Conservation (phyloP, 2,797 vertebrate genomes). For the Ciconia nigra region DNA sequence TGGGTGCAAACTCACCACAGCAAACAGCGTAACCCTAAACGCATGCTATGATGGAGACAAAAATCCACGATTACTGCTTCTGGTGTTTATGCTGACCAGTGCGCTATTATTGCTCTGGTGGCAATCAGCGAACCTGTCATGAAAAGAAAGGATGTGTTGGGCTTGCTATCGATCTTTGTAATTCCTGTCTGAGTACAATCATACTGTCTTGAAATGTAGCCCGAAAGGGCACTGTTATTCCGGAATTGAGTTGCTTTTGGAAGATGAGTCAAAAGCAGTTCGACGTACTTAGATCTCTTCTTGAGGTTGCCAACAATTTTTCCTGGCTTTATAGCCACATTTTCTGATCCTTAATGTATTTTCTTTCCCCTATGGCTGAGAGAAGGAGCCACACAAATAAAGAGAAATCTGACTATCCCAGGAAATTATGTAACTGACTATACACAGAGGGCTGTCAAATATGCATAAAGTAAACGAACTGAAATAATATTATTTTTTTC, state of each 20-base stretch:
- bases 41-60: not conserved
- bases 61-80: not conserved
- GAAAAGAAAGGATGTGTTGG: not conserved
- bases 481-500: not conserved
- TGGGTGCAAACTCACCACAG: not conserved
- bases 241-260: not conserved
- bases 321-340: not conserved
- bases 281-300: not conserved
- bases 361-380: not conserved
- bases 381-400: not conserved
- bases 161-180: not conserved
- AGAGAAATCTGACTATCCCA: not conserved
- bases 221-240: not conserved
- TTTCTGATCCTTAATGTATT: constrained; percentile 3
- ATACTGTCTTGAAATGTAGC: not conserved
- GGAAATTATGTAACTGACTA: not conserved
- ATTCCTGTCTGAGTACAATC: not conserved
- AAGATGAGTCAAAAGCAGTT: constrained; percentile 17
- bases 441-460: not conserved
- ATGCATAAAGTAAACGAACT: not conserved
- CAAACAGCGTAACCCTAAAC: not conserved
- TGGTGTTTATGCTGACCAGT: not conserved
- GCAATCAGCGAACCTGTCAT: not conserved
- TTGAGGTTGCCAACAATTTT: not conserved
- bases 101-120: not conserved